Conservation (phyloP, 2,888 invertebrate genomes). For the Sycophila texana region DNA sequence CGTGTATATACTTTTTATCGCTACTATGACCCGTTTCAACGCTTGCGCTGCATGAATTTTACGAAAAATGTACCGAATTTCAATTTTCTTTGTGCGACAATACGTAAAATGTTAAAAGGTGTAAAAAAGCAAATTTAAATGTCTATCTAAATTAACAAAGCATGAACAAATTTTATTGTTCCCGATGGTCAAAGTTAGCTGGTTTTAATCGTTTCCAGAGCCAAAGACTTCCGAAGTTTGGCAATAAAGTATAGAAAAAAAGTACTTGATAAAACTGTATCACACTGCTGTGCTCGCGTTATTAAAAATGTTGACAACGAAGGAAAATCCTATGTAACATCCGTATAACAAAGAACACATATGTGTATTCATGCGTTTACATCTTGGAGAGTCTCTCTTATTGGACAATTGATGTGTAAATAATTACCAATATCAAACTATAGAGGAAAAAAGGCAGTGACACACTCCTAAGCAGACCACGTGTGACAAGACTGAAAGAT, state of each 20-base stretch:
- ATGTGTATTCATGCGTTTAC: slow-evolving; percentile 46
- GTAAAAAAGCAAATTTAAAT: slow-evolving; percentile 38
- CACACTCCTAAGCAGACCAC: slow-evolving; percentile 55
- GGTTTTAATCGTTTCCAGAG: slow-evolving; percentile 39
- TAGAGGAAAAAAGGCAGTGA: slow-evolving; percentile 46
- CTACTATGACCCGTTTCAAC: slow-evolving; percentile 45
- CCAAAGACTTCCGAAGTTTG: slow-evolving; percentile 47
- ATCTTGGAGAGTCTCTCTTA: slow-evolving; percentile 47
- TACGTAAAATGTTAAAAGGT: slow-evolving; percentile 19
- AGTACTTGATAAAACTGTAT: slow-evolving; percentile 16
- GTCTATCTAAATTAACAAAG: slow-evolving; percentile 28
- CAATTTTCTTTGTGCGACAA: slow-evolving; percentile 36
- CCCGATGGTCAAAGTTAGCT: slow-evolving; percentile 20
- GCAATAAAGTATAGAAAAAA: slow-evolving; percentile 29
- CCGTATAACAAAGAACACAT: slow-evolving; percentile 24
- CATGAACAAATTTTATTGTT: slow-evolving; percentile 23
- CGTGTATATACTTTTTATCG: slow-evolving; percentile 50
- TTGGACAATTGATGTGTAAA: slow-evolving; percentile 54
- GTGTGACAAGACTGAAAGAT: slow-evolving; percentile 58
- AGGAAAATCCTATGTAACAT: slow-evolving; percentile 43
- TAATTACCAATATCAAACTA: slow-evolving; percentile 57
- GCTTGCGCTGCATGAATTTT: slow-evolving; percentile 55
- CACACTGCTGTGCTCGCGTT: slow-evolving; percentile 32
- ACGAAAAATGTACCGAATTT: slow-evolving; percentile 29
- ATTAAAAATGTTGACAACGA: slow-evolving; percentile 50